These are phyloP conservation scores for Vanessa cardui DNA, from an alignment of 2,888 invertebrate species.

Conservation along the genomic window DNA sequence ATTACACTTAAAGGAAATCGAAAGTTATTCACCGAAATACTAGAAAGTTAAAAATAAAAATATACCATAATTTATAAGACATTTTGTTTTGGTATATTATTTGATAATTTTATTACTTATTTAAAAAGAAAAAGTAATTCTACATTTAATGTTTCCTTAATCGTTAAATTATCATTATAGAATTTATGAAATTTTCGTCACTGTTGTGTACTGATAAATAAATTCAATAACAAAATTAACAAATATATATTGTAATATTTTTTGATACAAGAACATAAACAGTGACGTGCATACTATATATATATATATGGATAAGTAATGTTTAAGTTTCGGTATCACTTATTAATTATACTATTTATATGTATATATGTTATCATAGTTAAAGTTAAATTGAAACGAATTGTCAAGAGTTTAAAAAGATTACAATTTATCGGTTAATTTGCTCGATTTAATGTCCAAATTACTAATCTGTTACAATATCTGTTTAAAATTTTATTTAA, in stretches of 20 bases:
- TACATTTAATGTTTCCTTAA: background rate
- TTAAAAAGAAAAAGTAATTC: background rate
- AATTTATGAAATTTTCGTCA: background rate
- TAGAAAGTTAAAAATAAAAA: constrained; percentile 6
- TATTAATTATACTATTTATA: too few species aligned
- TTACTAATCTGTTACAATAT: too few species aligned
- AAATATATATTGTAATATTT: background rate
- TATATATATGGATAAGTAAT: background rate
- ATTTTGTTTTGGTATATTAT: constrained; percentile 6
- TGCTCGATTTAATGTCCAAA: too few species aligned
- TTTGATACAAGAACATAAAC: background rate
- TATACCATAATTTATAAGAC: constrained; percentile 10
- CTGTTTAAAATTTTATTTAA: too few species aligned
- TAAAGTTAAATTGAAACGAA: too few species aligned
- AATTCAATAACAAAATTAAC: constrained; percentile 5
- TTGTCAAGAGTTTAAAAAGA: too few species aligned
- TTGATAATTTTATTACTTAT: constrained; percentile 3
- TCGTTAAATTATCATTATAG: background rate
- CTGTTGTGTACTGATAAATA: background rate
- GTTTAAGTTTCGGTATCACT: background rate
- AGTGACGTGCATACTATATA: background rate
- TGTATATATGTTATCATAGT: too few species aligned
- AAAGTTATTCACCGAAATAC: background rate
- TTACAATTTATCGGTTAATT: too few species aligned
- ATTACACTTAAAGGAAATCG: background rate